Conservation (phyloP, 2,113 vertebrate species). For the Rhinolophus sinicus region DNA sequence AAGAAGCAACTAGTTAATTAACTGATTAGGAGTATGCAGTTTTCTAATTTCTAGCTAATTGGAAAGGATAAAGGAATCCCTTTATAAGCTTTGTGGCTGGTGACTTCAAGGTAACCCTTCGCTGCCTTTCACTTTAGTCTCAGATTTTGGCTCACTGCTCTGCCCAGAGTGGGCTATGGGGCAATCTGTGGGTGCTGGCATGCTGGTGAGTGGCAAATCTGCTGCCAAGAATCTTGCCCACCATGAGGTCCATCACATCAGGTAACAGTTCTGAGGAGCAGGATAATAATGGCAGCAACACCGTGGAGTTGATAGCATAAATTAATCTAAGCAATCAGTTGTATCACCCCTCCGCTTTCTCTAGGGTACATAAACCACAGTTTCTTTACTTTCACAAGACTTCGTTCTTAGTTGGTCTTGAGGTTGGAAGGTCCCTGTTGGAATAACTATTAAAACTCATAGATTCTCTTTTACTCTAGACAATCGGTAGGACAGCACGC, state of each 20-base stretch:
- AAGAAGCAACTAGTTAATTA: slow-evolving; percentile 23
- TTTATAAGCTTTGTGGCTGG: not conserved
- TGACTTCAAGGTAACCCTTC: not conserved
- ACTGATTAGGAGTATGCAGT: not conserved
- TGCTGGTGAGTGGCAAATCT: not conserved
- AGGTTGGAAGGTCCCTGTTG: not conserved
- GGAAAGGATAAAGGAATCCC: not conserved
- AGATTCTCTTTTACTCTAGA: not conserved
- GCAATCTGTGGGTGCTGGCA: not conserved
- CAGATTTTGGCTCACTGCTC: not conserved
- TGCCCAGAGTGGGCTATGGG: not conserved
- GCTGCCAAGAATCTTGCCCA: not conserved
- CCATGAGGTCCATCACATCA: not conserved
- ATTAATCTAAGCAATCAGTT: not conserved
- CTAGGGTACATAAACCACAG: not conserved
- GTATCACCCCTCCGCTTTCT: rapidly evolving
- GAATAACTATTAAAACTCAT: not conserved
- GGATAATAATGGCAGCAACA: not conserved
- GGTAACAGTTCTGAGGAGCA: not conserved
- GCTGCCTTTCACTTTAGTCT: not conserved
- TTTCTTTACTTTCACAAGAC: not conserved
- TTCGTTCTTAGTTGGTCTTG: not conserved
- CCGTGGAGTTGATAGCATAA: rapidly evolving
- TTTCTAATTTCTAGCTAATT: slow-evolving; percentile 41
- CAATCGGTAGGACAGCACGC: rapidly evolving